Conservation (phyloP, 2,888 invertebrate genomes). For the Leistus spinibarbis region DNA sequence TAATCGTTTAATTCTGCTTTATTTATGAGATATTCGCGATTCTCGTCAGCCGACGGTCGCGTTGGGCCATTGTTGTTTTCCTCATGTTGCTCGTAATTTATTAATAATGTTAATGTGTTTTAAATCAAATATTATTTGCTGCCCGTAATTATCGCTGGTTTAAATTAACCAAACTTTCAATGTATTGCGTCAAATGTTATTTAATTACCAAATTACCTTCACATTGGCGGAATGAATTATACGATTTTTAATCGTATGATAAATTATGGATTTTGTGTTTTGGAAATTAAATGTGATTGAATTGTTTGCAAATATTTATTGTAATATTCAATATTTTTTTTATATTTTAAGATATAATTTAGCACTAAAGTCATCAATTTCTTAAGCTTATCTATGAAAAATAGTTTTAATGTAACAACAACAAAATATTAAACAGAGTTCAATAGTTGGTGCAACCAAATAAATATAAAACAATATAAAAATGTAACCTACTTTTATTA, state of each 20-base stretch:
- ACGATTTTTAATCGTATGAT: neutral
- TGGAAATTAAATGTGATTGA: neutral
- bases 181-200: neutral
- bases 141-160: constrained; percentile 19
- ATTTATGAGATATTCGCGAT: constrained; percentile 27
- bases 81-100: constrained; percentile 11
- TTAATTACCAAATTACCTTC: neutral
- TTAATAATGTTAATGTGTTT: constrained; percentile 35
- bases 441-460: no score
- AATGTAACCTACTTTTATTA: no score
- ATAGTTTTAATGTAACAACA: no score
- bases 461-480: no score
- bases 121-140: constrained; percentile 34
- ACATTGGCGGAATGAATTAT: neutral
- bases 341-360: no score
- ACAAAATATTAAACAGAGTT: no score
- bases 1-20: constrained; percentile 38
- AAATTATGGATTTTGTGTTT: neutral
- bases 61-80: neutral
- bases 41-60: neutral
- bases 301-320: no score
- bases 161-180: constrained; percentile 16
- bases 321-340: no score
- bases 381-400: no score
- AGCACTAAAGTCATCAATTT: no score